Conservation (phyloP, 2,113 vertebrate genomes). For the Paracanthobrama guichenoti region DNA sequence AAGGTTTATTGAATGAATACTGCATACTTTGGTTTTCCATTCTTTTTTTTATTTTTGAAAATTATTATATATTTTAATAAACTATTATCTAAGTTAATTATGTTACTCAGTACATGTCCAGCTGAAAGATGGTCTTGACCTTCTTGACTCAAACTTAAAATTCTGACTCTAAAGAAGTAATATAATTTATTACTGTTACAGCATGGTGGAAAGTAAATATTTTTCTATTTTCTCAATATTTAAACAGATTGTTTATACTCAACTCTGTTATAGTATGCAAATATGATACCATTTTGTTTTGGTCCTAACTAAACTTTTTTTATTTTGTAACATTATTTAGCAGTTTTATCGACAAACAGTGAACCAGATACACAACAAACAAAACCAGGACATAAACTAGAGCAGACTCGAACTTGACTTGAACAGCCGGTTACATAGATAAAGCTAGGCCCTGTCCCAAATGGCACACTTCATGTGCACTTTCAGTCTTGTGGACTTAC, state of each 20-base stretch:
- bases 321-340: too few relatives aligned
- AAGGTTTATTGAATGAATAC: background rate
- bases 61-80: too few relatives aligned
- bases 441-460: too few relatives aligned
- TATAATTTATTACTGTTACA: background rate
- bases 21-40: background rate
- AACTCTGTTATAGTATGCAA: background rate
- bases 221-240: background rate
- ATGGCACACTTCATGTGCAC: too few relatives aligned
- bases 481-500: too few relatives aligned
- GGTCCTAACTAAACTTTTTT: too few relatives aligned
- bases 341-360: too few relatives aligned
- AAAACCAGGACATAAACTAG: too few relatives aligned
- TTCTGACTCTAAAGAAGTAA: background rate
- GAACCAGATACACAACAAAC: too few relatives aligned
- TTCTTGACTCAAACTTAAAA: background rate
- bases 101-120: background rate
- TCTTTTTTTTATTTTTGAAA: background rate
- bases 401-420: too few relatives aligned
- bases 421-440: too few relatives aligned
- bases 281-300: background rate
- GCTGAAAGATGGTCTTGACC: background rate
- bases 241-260: background rate
- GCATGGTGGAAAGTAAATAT: too few relatives aligned
- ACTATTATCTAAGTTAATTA: background rate